Percentiles rank a stretch among this genome's conserved stretches.
Evolutionary conservation across 1,140 invertebrate species (phyloP).

Genomic region (Myzus persicae): DNA sequence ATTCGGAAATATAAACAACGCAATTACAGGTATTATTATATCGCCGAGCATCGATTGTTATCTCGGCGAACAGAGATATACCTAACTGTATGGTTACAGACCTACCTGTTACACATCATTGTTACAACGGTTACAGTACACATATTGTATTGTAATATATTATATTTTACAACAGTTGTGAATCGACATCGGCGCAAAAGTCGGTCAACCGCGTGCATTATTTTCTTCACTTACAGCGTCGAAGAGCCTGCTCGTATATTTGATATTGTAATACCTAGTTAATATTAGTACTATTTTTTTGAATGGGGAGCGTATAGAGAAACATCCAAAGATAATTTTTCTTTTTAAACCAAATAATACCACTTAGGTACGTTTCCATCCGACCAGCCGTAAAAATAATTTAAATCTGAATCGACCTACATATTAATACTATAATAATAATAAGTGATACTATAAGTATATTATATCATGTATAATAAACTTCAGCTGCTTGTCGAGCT

Average conservation of each 20-base stretch:
- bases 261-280: too few relatives aligned
- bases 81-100: background rate
- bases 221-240: background rate
- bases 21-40: slow-evolving; percentile 12
- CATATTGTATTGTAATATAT: background rate
- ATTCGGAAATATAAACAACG: slow-evolving; percentile 23
- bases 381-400: background rate
- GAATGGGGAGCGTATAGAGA: background rate
- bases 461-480: too few relatives aligned
- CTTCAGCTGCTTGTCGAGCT: too few relatives aligned
- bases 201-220: background rate
- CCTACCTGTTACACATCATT: background rate
- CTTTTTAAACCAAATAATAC: too few relatives aligned
- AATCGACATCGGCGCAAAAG: background rate
- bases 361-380: too few relatives aligned
- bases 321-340: background rate
- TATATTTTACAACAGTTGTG: background rate
- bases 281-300: background rate
- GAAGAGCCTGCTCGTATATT: too few relatives aligned
- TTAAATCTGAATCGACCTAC: background rate
- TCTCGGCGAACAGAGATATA: background rate
- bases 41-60: background rate
- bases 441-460: too few relatives aligned
- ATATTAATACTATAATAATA: background rate
- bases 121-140: background rate